Evolutionary conservation across 2,113 vertebrate genomes (phyloP).

Genomic region (Lasiurus cinereus): DNA sequence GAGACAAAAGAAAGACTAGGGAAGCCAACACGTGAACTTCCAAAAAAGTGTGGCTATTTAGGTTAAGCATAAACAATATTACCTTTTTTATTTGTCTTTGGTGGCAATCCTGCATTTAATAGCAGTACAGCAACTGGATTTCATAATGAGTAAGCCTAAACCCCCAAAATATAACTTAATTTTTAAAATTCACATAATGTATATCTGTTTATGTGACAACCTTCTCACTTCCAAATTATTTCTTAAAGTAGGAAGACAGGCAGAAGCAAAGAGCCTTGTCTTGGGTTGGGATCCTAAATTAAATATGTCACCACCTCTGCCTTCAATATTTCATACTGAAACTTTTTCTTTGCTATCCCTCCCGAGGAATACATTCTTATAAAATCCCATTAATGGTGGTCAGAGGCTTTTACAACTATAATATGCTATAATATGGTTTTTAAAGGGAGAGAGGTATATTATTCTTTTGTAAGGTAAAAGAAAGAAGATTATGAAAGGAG

Average conservation of each 20-base stretch:
- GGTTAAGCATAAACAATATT: background rate
- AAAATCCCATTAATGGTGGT: background rate
- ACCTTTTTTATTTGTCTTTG: background rate
- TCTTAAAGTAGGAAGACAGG: background rate
- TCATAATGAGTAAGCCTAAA: background rate
- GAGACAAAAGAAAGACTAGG: background rate
- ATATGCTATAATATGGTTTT: background rate
- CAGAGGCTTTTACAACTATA: background rate
- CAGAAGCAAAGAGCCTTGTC: background rate
- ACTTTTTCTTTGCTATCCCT: background rate
- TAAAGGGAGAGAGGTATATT: background rate
- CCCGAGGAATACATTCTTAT: background rate
- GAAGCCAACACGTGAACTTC: background rate
- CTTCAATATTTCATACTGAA: background rate
- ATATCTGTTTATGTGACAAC: background rate
- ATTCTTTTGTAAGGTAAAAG: background rate
- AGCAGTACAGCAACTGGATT: background rate
- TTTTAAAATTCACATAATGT: background rate
- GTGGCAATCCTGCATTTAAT: background rate
- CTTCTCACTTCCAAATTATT: constrained; percentile 25
- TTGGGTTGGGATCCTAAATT: background rate
- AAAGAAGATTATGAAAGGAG: background rate
- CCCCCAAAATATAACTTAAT: background rate
- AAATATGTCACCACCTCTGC: background rate
- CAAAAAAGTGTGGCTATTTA: background rate